Conservation (phyloP, 53 echinoderm and acorn worm genomes). For the Crossaster papposus region DNA sequence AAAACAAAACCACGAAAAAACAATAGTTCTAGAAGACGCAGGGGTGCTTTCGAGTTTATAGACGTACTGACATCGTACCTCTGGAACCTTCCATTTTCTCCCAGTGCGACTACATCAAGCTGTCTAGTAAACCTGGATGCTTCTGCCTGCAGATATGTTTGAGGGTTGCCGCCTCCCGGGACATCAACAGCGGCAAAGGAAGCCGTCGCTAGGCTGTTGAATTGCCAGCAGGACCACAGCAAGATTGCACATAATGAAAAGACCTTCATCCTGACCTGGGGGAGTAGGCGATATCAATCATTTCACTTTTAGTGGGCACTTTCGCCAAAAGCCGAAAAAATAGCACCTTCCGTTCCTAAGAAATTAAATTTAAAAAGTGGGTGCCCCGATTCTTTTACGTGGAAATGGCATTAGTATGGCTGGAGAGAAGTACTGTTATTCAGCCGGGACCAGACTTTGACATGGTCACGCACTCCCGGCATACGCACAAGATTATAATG, state of each 20-base stretch:
- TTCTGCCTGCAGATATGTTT: background rate
- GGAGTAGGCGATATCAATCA: background rate
- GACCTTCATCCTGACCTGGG: slow-evolving; percentile 13
- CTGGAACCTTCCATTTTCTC: slow-evolving; percentile 26
- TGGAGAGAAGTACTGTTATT: too few species aligned
- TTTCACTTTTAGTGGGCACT: too few species aligned
- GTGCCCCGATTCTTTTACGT: too few species aligned
- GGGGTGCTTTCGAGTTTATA: background rate
- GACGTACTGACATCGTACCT: background rate
- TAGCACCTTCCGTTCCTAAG: too few species aligned
- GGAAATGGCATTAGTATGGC: too few species aligned
- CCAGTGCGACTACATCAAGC: slow-evolving; percentile 23
- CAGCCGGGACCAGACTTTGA: too few species aligned
- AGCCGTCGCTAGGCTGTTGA: slow-evolving; percentile 16
- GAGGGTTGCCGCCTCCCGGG: background rate
- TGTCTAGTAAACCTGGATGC: slow-evolving; percentile 7
- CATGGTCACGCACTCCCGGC: too few species aligned
- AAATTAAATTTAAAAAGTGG: too few species aligned
- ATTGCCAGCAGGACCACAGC: slow-evolving; percentile 46
- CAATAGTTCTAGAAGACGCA: too few species aligned
- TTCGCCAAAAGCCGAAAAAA: too few species aligned
- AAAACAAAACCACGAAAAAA: too few species aligned
- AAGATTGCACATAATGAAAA: slow-evolving; percentile 20
- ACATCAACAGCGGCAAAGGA: background rate
- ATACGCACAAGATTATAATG: too few species aligned